Percentiles rank a stretch among this genome's conserved stretches.
Conservation (phyloP, 2,113 vertebrate genomes). For the Tenrec ecaudatus region DNA sequence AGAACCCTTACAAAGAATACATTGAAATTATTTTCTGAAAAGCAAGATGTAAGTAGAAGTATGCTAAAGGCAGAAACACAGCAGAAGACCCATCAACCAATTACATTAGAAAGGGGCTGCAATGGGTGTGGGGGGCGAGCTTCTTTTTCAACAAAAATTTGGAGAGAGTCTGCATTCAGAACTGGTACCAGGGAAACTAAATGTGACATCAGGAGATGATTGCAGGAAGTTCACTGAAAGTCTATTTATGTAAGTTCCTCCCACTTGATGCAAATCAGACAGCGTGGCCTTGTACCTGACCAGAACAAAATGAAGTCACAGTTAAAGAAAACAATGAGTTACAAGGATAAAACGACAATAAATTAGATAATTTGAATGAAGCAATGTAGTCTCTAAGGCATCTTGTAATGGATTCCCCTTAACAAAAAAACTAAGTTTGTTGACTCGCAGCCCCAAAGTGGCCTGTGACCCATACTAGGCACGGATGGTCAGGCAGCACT, state of each 20-base stretch:
- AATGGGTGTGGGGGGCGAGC: neutral
- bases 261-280: neutral
- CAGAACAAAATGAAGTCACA: neutral
- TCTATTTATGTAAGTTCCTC: neutral
- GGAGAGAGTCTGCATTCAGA: neutral
- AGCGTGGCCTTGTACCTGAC: neutral
- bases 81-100: neutral
- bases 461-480: too few relatives aligned
- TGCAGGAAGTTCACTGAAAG: accelerated
- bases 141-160: neutral
- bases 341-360: neutral
- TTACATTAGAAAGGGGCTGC: neutral
- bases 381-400: neutral
- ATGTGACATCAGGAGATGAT: neutral
- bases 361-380: neutral
- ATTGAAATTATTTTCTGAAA: constrained; percentile 20
- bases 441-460: too few relatives aligned
- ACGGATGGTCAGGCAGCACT: neutral
- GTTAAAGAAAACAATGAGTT: neutral
- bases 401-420: neutral
- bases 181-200: accelerated
- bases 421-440: too few relatives aligned
- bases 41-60: neutral
- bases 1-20: neutral
- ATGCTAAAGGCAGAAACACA: neutral